Evolutionary conservation across 2,113 vertebrate genomes (phyloP), one percentile per base, ranked within the genome.

Genomic region (Labeo rohita): DNA sequence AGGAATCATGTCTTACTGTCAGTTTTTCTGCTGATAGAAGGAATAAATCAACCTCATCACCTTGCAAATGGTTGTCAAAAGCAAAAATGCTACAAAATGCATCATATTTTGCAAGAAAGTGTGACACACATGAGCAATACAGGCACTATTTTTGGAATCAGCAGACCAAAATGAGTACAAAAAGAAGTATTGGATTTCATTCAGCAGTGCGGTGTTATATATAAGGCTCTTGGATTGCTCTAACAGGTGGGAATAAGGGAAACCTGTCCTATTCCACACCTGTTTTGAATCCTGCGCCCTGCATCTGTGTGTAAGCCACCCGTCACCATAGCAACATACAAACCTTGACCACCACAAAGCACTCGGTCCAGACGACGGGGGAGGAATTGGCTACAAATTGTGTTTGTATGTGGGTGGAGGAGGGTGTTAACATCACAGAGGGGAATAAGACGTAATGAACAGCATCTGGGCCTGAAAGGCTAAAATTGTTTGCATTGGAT

Each of bases 191-290:
- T 10, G 56, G 18, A 8, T 61, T 61, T 61, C 56, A n/a, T 61
- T 61, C 56, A 61, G 56, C 56, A n/a, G 21, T 18, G 8, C 18
- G 18, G 56, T 61, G 56, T 21, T 61, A 8, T n/a, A 61, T 16
- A 54, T 61, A 61, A 8, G 50, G n/a, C 43, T 81, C 39, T 66
- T 47, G 43, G 8, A 34, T 66, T 49, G n/a, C 78, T n/a, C 56
- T 23, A n/a, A 47, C 79, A 66, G 61, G 79, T 66, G 79, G 59
- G 45, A 66, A 50, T 23, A 59, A 56, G 56, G 16, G 23, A 77
- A 61, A 80, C 39, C 56, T 12, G 8, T 52, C 63, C 83, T 76
- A 47, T 85, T 68, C 34, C 43, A 74, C 77, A 85, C 76, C 87
- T 88, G 77, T 68, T 50, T 15, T 23, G 28, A 66, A 36, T 65